Evolutionary conservation across 2,888 invertebrate species (phyloP).

Genomic region (Andricus quercusramuli): DNA sequence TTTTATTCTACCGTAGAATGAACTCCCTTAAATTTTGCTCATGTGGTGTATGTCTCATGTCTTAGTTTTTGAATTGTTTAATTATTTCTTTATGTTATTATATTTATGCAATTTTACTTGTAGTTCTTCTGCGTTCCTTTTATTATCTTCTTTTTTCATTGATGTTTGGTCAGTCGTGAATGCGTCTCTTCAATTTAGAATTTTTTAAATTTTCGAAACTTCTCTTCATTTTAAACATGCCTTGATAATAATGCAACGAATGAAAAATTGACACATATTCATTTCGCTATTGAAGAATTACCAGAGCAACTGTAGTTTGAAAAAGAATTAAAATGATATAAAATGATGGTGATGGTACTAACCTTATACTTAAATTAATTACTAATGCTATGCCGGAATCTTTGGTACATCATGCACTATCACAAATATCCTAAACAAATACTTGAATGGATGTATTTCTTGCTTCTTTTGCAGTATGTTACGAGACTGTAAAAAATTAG

Average conservation of each 20-base stretch:
- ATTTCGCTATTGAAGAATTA: slow-evolving; percentile 7
- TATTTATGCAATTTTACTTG: slow-evolving; percentile 17
- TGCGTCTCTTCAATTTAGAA: slow-evolving; percentile 15
- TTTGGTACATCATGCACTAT: slow-evolving; percentile 68
- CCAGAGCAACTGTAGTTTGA: slow-evolving; percentile 40
- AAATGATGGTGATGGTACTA: slow-evolving; percentile 77
- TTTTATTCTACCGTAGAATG: slow-evolving; percentile 73
- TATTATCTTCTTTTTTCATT: slow-evolving; percentile 60
- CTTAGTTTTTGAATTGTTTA: slow-evolving; percentile 61
- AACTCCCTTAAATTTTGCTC: slow-evolving; percentile 76
- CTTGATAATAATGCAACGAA: slow-evolving; percentile 1
- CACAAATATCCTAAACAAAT: slow-evolving; percentile 45
- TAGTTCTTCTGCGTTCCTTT: slow-evolving; percentile 52
- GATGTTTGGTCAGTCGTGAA: slow-evolving; percentile 63
- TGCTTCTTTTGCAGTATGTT: slow-evolving; percentile 28
- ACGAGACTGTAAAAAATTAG: slow-evolving; percentile 26
- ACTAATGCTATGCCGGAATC: slow-evolving; percentile 76
- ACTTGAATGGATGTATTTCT: slow-evolving; percentile 29
- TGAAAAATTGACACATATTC: slow-evolving; percentile 9
- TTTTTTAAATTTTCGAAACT: neutral
- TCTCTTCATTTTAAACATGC: neutral
- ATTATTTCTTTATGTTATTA: slow-evolving; percentile 53
- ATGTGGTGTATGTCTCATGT: slow-evolving; percentile 78
- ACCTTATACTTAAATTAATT: slow-evolving; percentile 70
- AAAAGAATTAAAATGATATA: slow-evolving; percentile 56